Evolutionary conservation across 2,113 vertebrate species (phyloP).

Genomic region (Seriola quinqueradiata): DNA sequence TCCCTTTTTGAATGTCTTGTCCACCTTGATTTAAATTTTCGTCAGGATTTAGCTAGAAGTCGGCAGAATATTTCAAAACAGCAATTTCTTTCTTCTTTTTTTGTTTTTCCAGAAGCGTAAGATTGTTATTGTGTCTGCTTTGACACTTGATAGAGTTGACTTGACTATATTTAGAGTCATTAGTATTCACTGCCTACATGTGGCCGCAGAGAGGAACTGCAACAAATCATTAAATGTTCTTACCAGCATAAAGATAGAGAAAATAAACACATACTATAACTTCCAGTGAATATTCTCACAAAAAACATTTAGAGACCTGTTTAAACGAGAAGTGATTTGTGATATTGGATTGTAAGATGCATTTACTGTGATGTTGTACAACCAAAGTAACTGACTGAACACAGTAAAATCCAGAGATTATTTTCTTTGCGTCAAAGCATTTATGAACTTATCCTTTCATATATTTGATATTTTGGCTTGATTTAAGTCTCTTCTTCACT

Average conservation of each 20-base stretch:
- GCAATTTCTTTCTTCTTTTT: not conserved
- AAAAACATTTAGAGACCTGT: too few relatives aligned
- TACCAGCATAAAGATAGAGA: too few relatives aligned
- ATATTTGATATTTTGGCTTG: not conserved
- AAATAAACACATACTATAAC: too few relatives aligned
- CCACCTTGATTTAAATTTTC: too few relatives aligned
- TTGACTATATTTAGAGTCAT: not conserved
- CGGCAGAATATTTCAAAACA: not conserved
- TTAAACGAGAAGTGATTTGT: too few relatives aligned
- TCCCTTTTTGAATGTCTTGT: too few relatives aligned
- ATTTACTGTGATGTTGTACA: too few relatives aligned
- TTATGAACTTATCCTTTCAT: not conserved
- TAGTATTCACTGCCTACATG: slow-evolving; percentile 14
- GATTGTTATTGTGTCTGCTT: not conserved
- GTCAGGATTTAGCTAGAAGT: not conserved
- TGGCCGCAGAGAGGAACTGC: slow-evolving; percentile 9
- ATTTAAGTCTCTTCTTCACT: not conserved
- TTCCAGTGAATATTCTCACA: too few relatives aligned
- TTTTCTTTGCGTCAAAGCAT: not conserved
- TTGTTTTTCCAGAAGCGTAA: not conserved
- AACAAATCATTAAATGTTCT: not conserved
- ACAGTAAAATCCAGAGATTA: not conserved
- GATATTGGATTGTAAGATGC: too few relatives aligned
- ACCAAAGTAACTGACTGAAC: too few relatives aligned
- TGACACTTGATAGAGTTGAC: not conserved